Percentiles rank a stretch among this genome's conserved stretches.
Conservation (phyloP, 2,113 vertebrate species). For the Crypturellus undulatus region DNA sequence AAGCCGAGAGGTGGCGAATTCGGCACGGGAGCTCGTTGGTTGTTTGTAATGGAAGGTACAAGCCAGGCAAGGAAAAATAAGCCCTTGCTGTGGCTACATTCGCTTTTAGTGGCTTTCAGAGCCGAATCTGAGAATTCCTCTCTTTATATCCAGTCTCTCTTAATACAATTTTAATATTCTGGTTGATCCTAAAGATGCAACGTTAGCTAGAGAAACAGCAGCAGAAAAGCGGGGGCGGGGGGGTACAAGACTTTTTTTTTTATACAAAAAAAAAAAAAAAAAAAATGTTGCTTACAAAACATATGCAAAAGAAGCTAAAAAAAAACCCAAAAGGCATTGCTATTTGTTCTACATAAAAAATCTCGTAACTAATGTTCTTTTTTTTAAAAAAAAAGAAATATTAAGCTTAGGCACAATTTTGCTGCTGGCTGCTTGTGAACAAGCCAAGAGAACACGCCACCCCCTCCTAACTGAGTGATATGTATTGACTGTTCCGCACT, state of each 20-base stretch:
- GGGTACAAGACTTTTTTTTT: slow-evolving; percentile 75
- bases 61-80: slow-evolving; percentile 45
- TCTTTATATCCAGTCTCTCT: slow-evolving; percentile 73
- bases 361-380: slow-evolving; percentile 80
- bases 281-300: slow-evolving; percentile 80
- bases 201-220: slow-evolving; percentile 79
- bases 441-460: slow-evolving; percentile 67
- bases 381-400: slow-evolving; percentile 78
- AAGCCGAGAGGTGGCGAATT: slow-evolving; percentile 51
- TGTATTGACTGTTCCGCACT: slow-evolving; percentile 63
- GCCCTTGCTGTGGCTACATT: slow-evolving; percentile 42
- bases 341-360: slow-evolving; percentile 81
- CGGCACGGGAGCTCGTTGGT: neutral
- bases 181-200: slow-evolving; percentile 76
- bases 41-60: slow-evolving; percentile 34
- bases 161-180: slow-evolving; percentile 77
- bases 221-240: slow-evolving; percentile 77
- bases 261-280: slow-evolving; percentile 81
- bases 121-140: slow-evolving; percentile 54
- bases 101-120: slow-evolving; percentile 54
- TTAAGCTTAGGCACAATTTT: slow-evolving; percentile 82
- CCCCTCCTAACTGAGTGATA: slow-evolving; percentile 67
- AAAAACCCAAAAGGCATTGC: slow-evolving; percentile 73
- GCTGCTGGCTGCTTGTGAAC: slow-evolving; percentile 77
- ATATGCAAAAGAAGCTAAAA: slow-evolving; percentile 81